Evolutionary conservation across 2,797 vertebrate genomes (phyloP).

Genomic region (Iguana delicatissima): DNA sequence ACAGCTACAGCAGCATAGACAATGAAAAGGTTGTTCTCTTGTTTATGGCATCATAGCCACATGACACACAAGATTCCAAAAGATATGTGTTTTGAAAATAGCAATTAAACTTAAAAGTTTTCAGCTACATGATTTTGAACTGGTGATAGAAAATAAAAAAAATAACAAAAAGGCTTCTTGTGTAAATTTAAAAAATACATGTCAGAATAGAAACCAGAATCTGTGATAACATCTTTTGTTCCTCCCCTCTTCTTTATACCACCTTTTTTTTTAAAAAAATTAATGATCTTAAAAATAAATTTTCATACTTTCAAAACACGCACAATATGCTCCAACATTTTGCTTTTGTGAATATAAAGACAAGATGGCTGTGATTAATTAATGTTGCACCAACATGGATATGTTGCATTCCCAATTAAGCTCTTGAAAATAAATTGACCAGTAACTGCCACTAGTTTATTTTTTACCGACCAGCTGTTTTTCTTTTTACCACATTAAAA

Average conservation of each 20-base stretch:
- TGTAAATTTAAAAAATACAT: neutral
- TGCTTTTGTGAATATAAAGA: constrained; percentile 38
- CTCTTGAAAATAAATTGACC: constrained; percentile 57
- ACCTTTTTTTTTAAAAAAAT: constrained; percentile 45
- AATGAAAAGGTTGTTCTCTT: neutral
- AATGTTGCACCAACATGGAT: constrained; percentile 71
- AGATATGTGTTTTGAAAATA: constrained; percentile 50
- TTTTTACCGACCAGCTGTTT: constrained; percentile 68
- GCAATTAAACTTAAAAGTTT: neutral
- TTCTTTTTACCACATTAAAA: constrained; percentile 75
- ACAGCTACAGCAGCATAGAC: neutral
- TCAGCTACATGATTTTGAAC: neutral
- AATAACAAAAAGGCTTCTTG: neutral
- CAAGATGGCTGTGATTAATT: constrained; percentile 67
- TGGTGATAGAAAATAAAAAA: neutral
- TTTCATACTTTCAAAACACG: constrained; percentile 54
- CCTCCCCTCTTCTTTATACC: neutral
- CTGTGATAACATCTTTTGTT: constrained; percentile 16
- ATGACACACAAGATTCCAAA: constrained; percentile 26
- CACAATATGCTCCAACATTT: constrained; percentile 59
- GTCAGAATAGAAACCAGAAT: constrained; percentile 13
- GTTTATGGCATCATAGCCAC: constrained; percentile 44
- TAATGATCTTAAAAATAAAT: constrained; percentile 48
- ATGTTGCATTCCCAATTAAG: constrained; percentile 63
- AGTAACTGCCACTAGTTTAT: constrained; percentile 70